phyloP scores from a whole-genome alignment of 2,888 invertebrate species.

The Idaea dimidiata region DNA sequence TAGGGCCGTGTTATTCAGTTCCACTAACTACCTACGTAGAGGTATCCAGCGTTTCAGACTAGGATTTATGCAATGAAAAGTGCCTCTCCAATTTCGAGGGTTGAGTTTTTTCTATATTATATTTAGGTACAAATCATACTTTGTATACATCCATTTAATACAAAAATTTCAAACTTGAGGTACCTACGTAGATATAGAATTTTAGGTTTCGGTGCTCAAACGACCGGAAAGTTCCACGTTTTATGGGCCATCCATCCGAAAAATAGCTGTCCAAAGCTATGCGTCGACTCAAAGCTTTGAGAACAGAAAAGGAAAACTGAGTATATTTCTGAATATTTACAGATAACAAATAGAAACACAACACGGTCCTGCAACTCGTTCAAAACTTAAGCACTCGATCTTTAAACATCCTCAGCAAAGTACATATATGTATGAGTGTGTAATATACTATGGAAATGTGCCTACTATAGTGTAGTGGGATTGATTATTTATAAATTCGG shows the following conservation, averaged over 20 bases:
- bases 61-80: background rate
- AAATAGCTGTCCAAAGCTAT: slow-evolving; percentile 13
- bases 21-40: background rate
- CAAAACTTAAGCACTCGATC: no score
- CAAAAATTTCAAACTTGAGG: background rate
- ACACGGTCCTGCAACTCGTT: no score
- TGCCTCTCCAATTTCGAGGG: background rate
- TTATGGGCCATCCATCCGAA: slow-evolving; percentile 2
- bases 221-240: background rate
- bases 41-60: background rate
- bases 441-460: background rate
- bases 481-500: slow-evolving; percentile 58
- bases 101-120: background rate
- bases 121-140: background rate
- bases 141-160: background rate
- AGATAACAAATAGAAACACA: slow-evolving; percentile 8
- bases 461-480: slow-evolving; percentile 26
- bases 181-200: background rate
- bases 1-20: slow-evolving; percentile 3
- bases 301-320: slow-evolving; percentile 7
- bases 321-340: slow-evolving; percentile 8
- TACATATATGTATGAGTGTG: background rate
- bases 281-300: slow-evolving; percentile 7
- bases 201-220: background rate
- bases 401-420: background rate